These are phyloP conservation scores for Galerucella nymphaeae DNA, from an alignment of 2,888 invertebrate genomes.

Conservation along the genomic window DNA sequence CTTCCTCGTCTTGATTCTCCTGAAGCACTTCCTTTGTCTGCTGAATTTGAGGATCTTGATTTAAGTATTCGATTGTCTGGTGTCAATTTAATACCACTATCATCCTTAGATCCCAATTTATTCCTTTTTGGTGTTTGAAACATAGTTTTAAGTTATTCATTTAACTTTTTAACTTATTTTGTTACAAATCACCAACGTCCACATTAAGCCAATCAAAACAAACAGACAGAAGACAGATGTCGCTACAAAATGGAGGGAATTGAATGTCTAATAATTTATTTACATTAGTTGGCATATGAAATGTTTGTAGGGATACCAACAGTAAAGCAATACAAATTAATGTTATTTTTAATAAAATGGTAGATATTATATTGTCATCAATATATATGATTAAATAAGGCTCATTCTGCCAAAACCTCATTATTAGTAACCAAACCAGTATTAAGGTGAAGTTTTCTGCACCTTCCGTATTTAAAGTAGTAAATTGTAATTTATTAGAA, in stretches of 20 bases:
- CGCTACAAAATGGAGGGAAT: conserved; percentile 58
- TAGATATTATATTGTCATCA: neutral
- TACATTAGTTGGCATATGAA: neutral
- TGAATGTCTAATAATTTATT: conserved; percentile 9
- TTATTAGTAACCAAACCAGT: too few species aligned
- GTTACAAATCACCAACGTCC: conserved; percentile 46
- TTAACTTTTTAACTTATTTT: conserved; percentile 47
- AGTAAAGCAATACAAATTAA: neutral
- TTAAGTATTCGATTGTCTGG: conserved; percentile 55
- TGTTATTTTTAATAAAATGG: too few species aligned
- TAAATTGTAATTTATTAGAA: too few species aligned
- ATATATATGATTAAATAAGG: neutral
- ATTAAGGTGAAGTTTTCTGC: too few species aligned
- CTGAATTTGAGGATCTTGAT: conserved; percentile 53
- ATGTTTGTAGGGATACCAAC: neutral
- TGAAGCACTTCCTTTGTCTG: conserved; percentile 58
- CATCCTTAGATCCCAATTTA: conserved; percentile 50
- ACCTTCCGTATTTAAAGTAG: too few species aligned
- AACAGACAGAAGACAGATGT: conserved; percentile 51
- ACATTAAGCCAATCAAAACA: conserved; percentile 54
- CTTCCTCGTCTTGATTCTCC: conserved; percentile 71
- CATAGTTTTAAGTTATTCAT: conserved; percentile 51
- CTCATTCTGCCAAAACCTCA: too few species aligned
- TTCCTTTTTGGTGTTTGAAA: conserved; percentile 57
- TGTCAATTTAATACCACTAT: conserved; percentile 53